Evolutionary conservation across 92 coral and sea anemone species (phyloP).

Genomic region (Epizoanthus ramosus): DNA sequence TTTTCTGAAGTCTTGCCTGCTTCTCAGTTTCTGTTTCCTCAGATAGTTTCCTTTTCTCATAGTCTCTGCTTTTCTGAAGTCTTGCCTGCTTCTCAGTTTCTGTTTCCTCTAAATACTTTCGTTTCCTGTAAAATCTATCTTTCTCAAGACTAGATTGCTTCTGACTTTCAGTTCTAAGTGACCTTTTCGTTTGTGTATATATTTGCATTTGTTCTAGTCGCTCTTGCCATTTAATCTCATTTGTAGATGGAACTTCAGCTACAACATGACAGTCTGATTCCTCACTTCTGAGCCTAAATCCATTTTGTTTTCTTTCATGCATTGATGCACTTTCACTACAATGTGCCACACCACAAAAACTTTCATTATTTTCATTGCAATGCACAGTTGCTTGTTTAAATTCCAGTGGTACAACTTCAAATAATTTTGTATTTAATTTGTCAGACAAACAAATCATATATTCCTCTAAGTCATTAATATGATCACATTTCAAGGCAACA

Average conservation of each 20-base stretch:
- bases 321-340: no score
- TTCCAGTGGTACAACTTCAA: slow-evolving; percentile 27
- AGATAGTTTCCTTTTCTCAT: slow-evolving; percentile 27
- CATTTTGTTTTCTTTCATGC: no score
- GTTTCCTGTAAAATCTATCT: slow-evolving; percentile 6
- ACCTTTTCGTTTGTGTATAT: not conserved
- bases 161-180: slow-evolving; percentile 10
- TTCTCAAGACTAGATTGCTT: slow-evolving; percentile 39
- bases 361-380: no score
- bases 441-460: not conserved
- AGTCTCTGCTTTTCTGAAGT: slow-evolving; percentile 18
- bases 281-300: no score
- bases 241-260: no score
- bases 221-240: no score
- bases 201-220: no score
- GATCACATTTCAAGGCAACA: slow-evolving; percentile 1
- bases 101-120: no score
- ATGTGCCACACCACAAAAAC: no score
- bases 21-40: not conserved
- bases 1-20: not conserved
- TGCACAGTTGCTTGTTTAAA: not conserved
- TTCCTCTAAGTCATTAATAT: slow-evolving; percentile 1
- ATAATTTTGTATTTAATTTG: slow-evolving; percentile 1
- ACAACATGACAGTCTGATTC: no score
- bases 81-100: not conserved